Base-by-base conservation (phyloP, 64 coral and sea anemone genomes). In the Trachythela sp. region DNA sequence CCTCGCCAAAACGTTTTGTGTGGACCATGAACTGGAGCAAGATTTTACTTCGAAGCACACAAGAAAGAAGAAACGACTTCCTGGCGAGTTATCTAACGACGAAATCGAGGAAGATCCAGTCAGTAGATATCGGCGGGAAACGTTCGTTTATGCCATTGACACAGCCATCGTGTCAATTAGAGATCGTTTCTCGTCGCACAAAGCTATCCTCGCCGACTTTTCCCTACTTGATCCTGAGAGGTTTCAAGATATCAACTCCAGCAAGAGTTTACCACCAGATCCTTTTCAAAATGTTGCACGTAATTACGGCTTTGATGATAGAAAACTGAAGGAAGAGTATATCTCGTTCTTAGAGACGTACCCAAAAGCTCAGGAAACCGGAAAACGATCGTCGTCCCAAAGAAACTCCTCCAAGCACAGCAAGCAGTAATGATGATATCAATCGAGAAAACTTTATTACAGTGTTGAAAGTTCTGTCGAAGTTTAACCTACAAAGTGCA, bases 201-300 rank as follows among this genome's bases (percentile, higher is more conserved):
- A 70, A 70, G 64, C 64, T 22, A 70, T 70, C 24, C 30, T 70
- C 20, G 8, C 64, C 64, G 64, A 70, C 24, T 70, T 70, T 22
- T 70, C 64, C 64, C 24, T 70, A 22, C 64, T 70, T 70, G 64
- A 70, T 70, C 64, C 64, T 70, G 64, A 70, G 64, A 70, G 30
- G 30, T 70, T 70, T 70, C 8, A 26, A 8, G 64, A 70, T 70
- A 22, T 70, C 64, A 70, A 70, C 24, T 7, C 64, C n/a, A n/a
- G n/a, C n/a, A n/a, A n/a, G n/a, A n/a, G n/a, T n/a, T n/a, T n/a
- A n/a, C n/a, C n/a, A n/a, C 24, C 48, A 70, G 64, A 70, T 70
- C 8, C 64, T 70, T 70, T 70, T 32, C 64, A 70, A 32, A 70
- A 70, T 70, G 64, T 70, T 7, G 64, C 64, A 9, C 5, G 20